phyloP scores from a whole-genome alignment of 2,113 vertebrate species.

The Entelurus aequoreus region DNA sequence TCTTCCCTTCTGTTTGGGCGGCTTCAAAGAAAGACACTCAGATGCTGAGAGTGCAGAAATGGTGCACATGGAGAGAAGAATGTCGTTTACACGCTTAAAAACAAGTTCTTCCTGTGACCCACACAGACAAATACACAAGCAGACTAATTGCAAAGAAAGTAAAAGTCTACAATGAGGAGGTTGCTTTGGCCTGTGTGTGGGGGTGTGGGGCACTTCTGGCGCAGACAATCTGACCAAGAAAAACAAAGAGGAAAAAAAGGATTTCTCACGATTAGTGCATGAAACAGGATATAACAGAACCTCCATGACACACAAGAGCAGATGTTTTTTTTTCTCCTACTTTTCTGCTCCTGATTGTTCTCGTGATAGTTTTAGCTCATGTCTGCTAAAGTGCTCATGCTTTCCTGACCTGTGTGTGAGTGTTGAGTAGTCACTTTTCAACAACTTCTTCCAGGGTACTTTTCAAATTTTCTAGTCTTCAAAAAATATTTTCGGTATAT shows the following conservation, averaged over 20 bases:
- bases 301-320: conserved; percentile 21
- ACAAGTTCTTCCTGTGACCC: neutral
- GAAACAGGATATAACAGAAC: neutral
- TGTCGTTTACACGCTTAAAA: neutral
- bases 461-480: no score
- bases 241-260: conserved; percentile 21
- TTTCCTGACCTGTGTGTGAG: neutral
- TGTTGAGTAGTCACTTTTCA: neutral
- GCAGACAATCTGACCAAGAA: conserved; percentile 51
- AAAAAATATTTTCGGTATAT: no score
- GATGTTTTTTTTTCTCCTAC: conserved; percentile 29
- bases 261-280: neutral
- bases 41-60: neutral
- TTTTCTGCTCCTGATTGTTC: conserved; percentile 16
- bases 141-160: neutral
- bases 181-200: neutral
- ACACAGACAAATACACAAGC: conserved; percentile 7
- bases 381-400: conserved; percentile 6
- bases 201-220: conserved; percentile 19
- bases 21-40: conserved; percentile 8
- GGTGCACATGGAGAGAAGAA: neutral
- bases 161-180: neutral
- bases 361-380: conserved; percentile 24
- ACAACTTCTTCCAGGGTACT: neutral
- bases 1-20: neutral